A percentile compares a stretch with the other conserved stretches of the same genome.
Evolutionary conservation across 2,797 vertebrate species (phyloP).

Genomic region (Odontamblyopus lacepedii): DNA sequence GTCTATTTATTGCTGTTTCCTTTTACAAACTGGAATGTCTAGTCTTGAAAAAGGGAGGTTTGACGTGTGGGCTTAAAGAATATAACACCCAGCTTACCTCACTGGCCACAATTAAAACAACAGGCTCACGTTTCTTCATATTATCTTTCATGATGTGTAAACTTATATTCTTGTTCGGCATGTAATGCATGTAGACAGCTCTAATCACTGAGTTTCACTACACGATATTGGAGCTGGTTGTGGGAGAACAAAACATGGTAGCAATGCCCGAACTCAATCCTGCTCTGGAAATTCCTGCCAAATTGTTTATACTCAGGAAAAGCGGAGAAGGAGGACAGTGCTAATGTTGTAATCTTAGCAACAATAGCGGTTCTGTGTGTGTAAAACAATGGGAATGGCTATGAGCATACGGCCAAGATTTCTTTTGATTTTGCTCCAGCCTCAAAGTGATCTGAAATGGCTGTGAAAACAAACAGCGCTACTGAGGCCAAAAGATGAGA

Average conservation of each 20-base stretch:
- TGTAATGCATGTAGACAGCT: constrained; percentile 57
- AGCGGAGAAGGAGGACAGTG: constrained; percentile 41
- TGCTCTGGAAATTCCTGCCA: constrained; percentile 59
- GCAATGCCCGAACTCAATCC: constrained; percentile 35
- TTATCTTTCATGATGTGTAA: constrained; percentile 65
- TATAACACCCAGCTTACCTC: constrained; percentile 57
- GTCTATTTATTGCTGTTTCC: neutral
- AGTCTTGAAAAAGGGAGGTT: constrained; percentile 43
- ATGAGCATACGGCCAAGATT: constrained; percentile 26
- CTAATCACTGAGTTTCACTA: constrained; percentile 66
- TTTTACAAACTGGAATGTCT: constrained; percentile 54
- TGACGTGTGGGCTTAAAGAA: constrained; percentile 38
- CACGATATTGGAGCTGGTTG: constrained; percentile 55
- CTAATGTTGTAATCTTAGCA: constrained; percentile 52
- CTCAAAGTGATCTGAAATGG: constrained; percentile 39
- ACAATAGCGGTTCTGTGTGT: constrained; percentile 61
- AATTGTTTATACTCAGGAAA: constrained; percentile 62
- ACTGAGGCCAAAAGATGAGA: constrained; percentile 39
- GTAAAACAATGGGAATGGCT: constrained; percentile 47
- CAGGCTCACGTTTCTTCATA: constrained; percentile 59
- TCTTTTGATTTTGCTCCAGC: constrained; percentile 52
- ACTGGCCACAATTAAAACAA: constrained; percentile 49
- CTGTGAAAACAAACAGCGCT: constrained; percentile 44
- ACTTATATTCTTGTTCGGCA: constrained; percentile 47
- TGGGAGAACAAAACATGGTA: constrained; percentile 54